A percentile compares a stretch with the other conserved stretches of the same genome.
Conservation (phyloP, 1,140 invertebrate species). For the Stegodyphus mimosarum region DNA sequence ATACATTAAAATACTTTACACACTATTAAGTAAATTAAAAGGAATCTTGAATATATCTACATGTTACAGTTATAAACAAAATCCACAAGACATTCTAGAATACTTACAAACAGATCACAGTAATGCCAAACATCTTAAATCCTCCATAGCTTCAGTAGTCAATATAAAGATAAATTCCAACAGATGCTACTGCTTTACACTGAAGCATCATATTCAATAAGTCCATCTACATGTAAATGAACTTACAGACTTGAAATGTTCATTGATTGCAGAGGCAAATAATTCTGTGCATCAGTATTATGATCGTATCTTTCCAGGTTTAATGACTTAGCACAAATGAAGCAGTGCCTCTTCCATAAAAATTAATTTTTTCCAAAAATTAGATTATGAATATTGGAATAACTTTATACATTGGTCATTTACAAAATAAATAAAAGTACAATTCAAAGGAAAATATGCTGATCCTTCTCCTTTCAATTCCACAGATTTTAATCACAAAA, state of each 20-base stretch:
- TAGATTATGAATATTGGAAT: not conserved
- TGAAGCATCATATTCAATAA: not conserved
- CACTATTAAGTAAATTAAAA: no score
- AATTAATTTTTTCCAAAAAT: not conserved
- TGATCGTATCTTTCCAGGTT: not conserved
- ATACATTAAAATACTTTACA: no score
- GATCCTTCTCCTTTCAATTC: slow-evolving; percentile 6
- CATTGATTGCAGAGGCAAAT: not conserved
- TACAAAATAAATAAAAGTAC: slow-evolving; percentile 52
- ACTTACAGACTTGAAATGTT: not conserved
- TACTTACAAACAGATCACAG: no score
- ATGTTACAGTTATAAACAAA: no score
- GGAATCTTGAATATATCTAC: no score
- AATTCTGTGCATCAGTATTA: not conserved
- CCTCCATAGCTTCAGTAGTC: no score
- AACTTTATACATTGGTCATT: slow-evolving; percentile 48
- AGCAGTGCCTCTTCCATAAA: not conserved
- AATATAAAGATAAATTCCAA: no score
- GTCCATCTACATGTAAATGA: not conserved
- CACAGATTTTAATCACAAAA: slow-evolving; percentile 38
- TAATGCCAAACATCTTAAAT: no score
- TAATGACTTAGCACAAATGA: not conserved
- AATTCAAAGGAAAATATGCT: not conserved
- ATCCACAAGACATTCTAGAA: no score
- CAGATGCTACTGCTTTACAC: no score